A percentile compares a stretch with the other conserved stretches of the same genome.
Evolutionary conservation across 2,797 vertebrate genomes (phyloP).

Genomic region (Megaceryle alcyon): DNA sequence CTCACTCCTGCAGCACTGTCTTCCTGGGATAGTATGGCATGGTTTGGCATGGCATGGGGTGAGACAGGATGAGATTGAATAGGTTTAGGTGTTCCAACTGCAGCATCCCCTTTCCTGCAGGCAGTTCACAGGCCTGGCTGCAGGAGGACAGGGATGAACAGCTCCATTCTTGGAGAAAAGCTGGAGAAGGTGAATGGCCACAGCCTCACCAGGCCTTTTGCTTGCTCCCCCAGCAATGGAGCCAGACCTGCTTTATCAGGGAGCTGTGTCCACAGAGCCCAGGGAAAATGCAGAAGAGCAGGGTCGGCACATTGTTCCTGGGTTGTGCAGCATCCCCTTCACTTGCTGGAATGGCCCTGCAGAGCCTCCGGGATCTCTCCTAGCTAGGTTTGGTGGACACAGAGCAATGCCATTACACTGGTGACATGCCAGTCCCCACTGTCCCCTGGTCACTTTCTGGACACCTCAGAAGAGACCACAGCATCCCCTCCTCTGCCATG

Average conservation of each 20-base stretch:
- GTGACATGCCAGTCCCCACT: accelerated
- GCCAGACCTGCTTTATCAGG: accelerated
- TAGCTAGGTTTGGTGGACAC: background rate
- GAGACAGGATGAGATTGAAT: background rate
- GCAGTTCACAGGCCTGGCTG: background rate
- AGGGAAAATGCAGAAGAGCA: background rate
- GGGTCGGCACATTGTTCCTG: accelerated
- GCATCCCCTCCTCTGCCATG: background rate
- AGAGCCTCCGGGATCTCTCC: background rate
- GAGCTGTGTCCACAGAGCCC: background rate
- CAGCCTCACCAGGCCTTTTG: background rate
- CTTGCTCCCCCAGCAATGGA: background rate
- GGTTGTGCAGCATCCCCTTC: background rate
- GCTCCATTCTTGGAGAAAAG: background rate
- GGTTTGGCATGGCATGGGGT: background rate
- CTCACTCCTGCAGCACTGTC: accelerated
- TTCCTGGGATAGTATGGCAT: background rate
- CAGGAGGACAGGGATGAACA: background rate
- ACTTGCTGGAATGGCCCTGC: accelerated
- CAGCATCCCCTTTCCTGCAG: background rate
- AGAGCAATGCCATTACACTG: background rate
- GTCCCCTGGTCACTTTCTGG: background rate
- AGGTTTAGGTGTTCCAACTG: background rate
- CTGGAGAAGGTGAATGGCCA: background rate
- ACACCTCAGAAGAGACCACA: accelerated